These are phyloP conservation scores for Thysanoteuthis rhombus DNA, from an alignment of 2,888 invertebrate genomes.

Conservation along the genomic window DNA sequence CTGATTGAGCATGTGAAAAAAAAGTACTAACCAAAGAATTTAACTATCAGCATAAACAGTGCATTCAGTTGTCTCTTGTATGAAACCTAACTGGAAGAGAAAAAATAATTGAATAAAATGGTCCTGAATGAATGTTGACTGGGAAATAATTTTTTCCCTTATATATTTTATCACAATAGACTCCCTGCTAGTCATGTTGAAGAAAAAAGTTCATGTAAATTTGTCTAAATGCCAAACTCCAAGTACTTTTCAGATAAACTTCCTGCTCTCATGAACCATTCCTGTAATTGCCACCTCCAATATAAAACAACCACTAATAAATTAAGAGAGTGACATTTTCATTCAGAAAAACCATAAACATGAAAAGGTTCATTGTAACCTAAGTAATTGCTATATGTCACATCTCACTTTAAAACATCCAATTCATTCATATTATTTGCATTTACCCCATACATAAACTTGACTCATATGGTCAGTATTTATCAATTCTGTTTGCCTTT, in stretches of 20 bases:
- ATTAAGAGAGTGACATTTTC: neutral
- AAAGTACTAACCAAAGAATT: no score
- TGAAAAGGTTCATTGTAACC: neutral
- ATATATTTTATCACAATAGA: neutral
- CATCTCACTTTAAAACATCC: neutral
- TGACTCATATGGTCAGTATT: neutral
- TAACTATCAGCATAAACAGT: no score
- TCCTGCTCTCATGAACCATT: neutral
- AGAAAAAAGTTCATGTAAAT: neutral
- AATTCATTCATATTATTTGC: neutral
- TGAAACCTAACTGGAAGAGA: no score
- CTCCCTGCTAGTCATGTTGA: neutral
- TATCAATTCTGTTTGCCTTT: neutral
- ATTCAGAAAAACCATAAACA: neutral
- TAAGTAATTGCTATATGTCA: neutral
- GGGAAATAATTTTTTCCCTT: no score
- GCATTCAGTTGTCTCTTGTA: no score
- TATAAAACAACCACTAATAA: neutral
- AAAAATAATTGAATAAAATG: no score
- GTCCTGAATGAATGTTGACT: no score
- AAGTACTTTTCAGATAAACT: neutral
- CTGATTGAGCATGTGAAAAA: no score
- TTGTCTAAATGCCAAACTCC: neutral
- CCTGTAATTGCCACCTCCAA: neutral
- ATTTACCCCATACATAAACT: neutral